These are phyloP conservation scores for Myathropa florea DNA, from an alignment of 2,888 invertebrate genomes.

Conservation along the genomic window DNA sequence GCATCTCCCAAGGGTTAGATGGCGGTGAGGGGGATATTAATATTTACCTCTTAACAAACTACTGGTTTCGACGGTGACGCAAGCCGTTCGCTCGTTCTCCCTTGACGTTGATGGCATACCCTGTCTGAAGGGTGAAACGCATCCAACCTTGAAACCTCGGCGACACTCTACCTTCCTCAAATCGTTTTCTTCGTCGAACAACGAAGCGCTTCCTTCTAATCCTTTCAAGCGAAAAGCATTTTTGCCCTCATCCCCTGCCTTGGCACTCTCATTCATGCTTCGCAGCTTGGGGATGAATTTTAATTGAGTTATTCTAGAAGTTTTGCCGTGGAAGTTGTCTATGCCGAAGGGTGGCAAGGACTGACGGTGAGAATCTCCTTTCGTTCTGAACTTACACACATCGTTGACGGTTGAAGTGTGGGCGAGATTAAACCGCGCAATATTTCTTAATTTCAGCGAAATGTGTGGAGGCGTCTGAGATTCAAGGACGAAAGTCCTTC, in stretches of 20 bases:
- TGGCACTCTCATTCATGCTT: slow-evolving; percentile 22
- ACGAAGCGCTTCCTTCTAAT: slow-evolving; percentile 23
- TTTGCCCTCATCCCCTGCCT: not conserved
- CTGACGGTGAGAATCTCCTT: slow-evolving; percentile 8
- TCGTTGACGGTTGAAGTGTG: not conserved
- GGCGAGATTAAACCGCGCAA: not conserved
- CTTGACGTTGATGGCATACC: not conserved
- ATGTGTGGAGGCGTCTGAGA: not conserved
- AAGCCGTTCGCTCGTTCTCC: not conserved
- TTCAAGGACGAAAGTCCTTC: not conserved
- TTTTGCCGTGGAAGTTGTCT: slow-evolving; percentile 11
- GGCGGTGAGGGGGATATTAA: slow-evolving; percentile 2
- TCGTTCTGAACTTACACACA: not conserved
- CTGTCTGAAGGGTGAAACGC: not conserved
- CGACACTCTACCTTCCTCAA: not conserved
- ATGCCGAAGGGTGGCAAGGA: not conserved
- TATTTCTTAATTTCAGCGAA: slow-evolving; percentile 20
- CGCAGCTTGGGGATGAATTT: slow-evolving; percentile 45
- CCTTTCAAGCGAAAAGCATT: slow-evolving; percentile 40
- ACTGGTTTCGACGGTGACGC: slow-evolving; percentile 11
- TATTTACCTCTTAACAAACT: slow-evolving; percentile 38
- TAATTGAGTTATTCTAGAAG: slow-evolving; percentile 65
- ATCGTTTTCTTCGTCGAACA: slow-evolving; percentile 3
- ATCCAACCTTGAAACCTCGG: slow-evolving; percentile 23
- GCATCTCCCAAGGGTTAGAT: not conserved